Evolutionary conservation across 2,797 vertebrate species (phyloP).

Genomic region (Zenarchopterus dispar): DNA sequence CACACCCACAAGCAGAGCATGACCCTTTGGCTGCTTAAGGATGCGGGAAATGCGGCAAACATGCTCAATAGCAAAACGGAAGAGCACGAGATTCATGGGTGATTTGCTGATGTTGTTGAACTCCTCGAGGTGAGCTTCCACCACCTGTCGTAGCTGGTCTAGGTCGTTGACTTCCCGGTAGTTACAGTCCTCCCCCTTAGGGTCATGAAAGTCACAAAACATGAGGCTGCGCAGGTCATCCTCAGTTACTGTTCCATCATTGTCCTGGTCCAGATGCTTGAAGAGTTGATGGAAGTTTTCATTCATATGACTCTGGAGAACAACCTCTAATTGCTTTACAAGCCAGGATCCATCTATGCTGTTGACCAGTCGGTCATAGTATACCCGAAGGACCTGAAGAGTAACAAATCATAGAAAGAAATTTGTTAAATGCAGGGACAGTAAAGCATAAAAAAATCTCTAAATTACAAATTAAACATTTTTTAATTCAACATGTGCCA

Average conservation of each 20-base stretch:
- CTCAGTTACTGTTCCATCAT: conserved; percentile 85
- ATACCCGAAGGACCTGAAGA: conserved; percentile 89
- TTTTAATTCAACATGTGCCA: too few species aligned
- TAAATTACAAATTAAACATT: too few species aligned
- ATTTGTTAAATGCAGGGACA: background rate
- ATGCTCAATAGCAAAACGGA: conserved; percentile 93
- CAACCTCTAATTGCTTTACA: conserved; percentile 80
- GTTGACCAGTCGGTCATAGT: conserved; percentile 91
- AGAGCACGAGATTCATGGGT: conserved; percentile 91
- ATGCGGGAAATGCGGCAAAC: conserved; percentile 91
- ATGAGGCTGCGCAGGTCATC: conserved; percentile 92
- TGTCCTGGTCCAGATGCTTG: conserved; percentile 82
- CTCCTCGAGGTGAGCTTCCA: conserved; percentile 88
- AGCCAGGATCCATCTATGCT: conserved; percentile 87
- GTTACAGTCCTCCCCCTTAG: conserved; percentile 85
- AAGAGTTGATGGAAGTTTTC: conserved; percentile 87
- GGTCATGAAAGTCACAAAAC: conserved; percentile 94
- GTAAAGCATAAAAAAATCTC: too few species aligned
- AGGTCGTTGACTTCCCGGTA: conserved; percentile 86
- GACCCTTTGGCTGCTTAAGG: conserved; percentile 90
- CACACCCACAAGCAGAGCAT: conserved; percentile 90
- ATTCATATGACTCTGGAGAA: conserved; percentile 78
- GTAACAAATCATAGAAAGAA: conserved; percentile 6
- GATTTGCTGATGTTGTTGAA: conserved; percentile 91
- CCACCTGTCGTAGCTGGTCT: conserved; percentile 82